Evolutionary conservation across 1,140 invertebrate genomes (phyloP), one percentile per base, ranked within the genome.

Genomic region (Ceratoteleas bidentatus): DNA sequence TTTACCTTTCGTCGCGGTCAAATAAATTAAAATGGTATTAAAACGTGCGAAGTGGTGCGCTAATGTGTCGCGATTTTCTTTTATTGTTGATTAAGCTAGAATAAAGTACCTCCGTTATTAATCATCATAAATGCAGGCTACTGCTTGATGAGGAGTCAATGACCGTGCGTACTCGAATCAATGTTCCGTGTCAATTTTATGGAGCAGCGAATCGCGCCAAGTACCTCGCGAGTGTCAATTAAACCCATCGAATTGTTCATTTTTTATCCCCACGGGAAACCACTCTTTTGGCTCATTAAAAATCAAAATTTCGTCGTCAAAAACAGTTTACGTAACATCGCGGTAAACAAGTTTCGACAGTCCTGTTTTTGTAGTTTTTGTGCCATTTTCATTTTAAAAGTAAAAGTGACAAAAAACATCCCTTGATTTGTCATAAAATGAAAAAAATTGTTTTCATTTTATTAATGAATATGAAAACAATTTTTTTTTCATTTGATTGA

Each of bases 111-210:
- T 72, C 73, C 80, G 73, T 76, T 75, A 74, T 74, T 78, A 80
- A 80, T 84, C 72, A 76, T 80, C 57, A 80, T 80, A 80, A 84
- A 80, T 80, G 72, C 76, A 77, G 66, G 61, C 66, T 80, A 79
- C 81, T 79, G 45, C 72, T 80, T 84, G 76, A 84, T 79, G 81
- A 83, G 60, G 64, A 84, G 76, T 84, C 82, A 84, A 84, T 75
- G 82, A 84, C 82, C 81, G 76, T 79, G 76, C 76, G 81, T 80
- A 80, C 81, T 84, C 76, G 81, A 80, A 84, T 84, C 81, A 76
- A 84, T 79, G 76, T 84, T 84, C 72, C 81, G 76, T 84, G 73
- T 84, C 81, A 84, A 84, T 84, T 79, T 84, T 76, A 84, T 84
- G 73, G 81, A 84, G 81, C 81, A 76, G 56, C 66, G 65, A 79